These are phyloP conservation scores for Peromyscus aztecus DNA, from an alignment of 2,797 vertebrate genomes.

Conservation along the genomic window DNA sequence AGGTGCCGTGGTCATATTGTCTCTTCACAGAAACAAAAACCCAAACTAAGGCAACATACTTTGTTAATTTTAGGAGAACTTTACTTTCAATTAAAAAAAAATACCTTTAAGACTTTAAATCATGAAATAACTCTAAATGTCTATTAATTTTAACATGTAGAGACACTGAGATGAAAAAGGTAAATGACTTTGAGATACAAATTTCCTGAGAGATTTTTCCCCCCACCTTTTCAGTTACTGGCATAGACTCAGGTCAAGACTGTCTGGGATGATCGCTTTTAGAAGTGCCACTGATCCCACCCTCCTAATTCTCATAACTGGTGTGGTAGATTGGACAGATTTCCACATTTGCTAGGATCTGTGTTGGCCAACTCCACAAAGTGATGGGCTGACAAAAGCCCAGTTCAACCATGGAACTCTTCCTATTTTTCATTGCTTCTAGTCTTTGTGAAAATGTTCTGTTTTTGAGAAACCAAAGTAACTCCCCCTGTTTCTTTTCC, in stretches of 20 bases:
- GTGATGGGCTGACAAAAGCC: background rate
- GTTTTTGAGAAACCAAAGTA: conserved; percentile 13
- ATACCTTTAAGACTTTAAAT: background rate
- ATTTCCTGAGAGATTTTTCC: background rate
- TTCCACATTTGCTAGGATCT: background rate
- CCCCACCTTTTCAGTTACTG: background rate
- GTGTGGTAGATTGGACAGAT: background rate
- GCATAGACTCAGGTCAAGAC: background rate
- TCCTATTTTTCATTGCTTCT: background rate
- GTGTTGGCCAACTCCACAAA: background rate
- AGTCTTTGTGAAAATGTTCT: background rate
- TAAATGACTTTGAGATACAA: background rate
- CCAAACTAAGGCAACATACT: background rate
- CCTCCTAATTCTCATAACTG: background rate
- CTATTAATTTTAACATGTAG: background rate
- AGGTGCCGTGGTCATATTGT: background rate
- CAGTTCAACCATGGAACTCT: background rate
- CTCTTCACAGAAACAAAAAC: background rate
- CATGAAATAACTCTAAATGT: background rate
- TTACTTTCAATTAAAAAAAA: background rate
- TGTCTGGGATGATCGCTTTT: background rate
- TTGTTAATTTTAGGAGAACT: conserved; percentile 30
- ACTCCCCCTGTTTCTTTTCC: background rate
- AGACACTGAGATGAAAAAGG: background rate
- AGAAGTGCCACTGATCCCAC: background rate